Percentiles rank a stretch among this genome's conserved stretches.
Conservation (phyloP, 2,113 vertebrate species). For the Callaeas wilsoni region DNA sequence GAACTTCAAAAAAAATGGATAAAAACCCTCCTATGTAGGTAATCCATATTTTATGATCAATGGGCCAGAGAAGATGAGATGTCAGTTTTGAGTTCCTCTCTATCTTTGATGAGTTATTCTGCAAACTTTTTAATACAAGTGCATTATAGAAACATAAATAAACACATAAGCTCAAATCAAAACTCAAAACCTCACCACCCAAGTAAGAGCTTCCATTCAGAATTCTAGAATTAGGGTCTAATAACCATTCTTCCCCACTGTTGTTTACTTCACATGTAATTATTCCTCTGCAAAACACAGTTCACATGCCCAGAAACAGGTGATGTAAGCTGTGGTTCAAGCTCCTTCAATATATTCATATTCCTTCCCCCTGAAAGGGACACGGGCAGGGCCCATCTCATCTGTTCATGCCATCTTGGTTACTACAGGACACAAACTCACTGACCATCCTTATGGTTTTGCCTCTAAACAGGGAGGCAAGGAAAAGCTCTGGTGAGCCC, state of each 20-base stretch:
- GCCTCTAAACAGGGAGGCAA: rapidly evolving
- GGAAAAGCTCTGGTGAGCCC: background rate
- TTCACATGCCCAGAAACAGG: too few relatives aligned
- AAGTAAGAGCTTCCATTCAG: background rate
- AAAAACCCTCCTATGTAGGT: background rate
- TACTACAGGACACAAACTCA: background rate
- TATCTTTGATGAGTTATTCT: background rate
- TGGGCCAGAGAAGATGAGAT: background rate
- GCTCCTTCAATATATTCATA: background rate
- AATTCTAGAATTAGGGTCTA: background rate
- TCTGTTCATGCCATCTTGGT: background rate
- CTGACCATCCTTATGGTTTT: background rate
- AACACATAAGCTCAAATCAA: background rate
- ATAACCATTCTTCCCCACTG: background rate
- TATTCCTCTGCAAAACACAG: too few relatives aligned
- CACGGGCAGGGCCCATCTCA: background rate
- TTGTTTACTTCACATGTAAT: background rate
- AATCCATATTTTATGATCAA: background rate
- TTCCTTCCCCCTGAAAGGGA: background rate
- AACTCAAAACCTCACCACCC: rapidly evolving
- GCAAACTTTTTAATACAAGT: background rate
- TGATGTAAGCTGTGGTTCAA: background rate
- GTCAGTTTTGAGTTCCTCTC: background rate
- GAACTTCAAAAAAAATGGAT: background rate
- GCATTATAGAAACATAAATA: background rate